phyloP scores from a whole-genome alignment of 2,797 vertebrate genomes.

The Sebastes hubbsi region DNA sequence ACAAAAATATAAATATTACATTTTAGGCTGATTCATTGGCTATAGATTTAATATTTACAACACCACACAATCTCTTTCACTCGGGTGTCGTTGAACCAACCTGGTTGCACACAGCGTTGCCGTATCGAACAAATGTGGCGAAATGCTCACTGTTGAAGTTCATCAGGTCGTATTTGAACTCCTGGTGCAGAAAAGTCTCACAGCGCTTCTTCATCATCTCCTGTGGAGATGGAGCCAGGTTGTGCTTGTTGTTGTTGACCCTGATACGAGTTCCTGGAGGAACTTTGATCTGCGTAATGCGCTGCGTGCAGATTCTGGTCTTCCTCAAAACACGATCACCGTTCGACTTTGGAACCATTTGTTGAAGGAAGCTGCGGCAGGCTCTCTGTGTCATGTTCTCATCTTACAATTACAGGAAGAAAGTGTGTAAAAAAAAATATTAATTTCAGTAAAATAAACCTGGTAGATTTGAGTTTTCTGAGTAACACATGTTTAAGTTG shows the following conservation, averaged over 20 bases:
- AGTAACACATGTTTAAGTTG: neutral
- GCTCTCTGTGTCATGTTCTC: conserved; percentile 53
- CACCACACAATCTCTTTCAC: neutral
- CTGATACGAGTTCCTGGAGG: conserved; percentile 41
- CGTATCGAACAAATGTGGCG: conserved; percentile 43
- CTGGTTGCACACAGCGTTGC: conserved; percentile 37
- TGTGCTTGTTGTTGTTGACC: conserved; percentile 58
- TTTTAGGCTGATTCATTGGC: neutral
- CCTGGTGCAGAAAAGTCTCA: conserved; percentile 47
- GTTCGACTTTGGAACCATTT: conserved; percentile 34
- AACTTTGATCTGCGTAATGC: conserved; percentile 32
- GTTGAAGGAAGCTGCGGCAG: conserved; percentile 40
- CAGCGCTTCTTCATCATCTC: conserved; percentile 25
- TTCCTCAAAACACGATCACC: conserved; percentile 20
- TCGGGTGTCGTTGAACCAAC: neutral
- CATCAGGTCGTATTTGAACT: conserved; percentile 56
- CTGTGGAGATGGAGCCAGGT: conserved; percentile 23
- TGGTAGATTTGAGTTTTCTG: neutral
- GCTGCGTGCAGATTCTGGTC: conserved; percentile 26
- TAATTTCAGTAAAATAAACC: neutral
- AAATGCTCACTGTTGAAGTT: conserved; percentile 68
- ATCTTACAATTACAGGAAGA: neutral
- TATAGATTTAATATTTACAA: neutral
- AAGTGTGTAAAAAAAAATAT: neutral
- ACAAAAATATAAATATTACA: neutral